Base-by-base conservation (phyloP, 1,140 invertebrate genomes). In the Drosophila santomea region DNA sequence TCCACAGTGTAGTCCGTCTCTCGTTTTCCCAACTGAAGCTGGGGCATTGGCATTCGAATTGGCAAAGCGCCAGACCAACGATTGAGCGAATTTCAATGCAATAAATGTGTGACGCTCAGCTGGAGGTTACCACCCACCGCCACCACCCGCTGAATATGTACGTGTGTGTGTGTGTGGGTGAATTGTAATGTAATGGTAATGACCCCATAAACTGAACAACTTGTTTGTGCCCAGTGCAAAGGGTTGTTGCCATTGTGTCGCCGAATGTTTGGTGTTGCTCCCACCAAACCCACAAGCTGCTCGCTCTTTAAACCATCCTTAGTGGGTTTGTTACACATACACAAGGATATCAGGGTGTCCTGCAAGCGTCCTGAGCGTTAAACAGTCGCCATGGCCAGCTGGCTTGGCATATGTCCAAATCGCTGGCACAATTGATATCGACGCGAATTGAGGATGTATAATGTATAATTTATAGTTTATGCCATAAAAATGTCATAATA, bases 61-160 rank as follows among this genome's bases (percentile, higher is more conserved):
- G 83, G 83, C 83, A 80, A 44, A 62, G 76, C 60, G 84, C 83
- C 83, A 82, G 76, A 55, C 64, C 78, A 83, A 72, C 80, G 77
- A 88, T 88, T 88, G 84, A 88, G 84, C 84, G 84, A 89, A 89
- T 89, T 88, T 89, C 84, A 89, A 88, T 84, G 83, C 83, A 85
- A 81, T 85, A 78, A 82, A 74, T 83, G 74, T 78, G 75, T 71
- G 75, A 78, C 79, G 79, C 79, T 82, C 54, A 47, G 61, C 59
- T 76, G 73, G 63, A 80, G 54, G 54, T 78, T 69, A 25, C 45
- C 62, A 14, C 35, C 14, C 51, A 3, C 23, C 23, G 11, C 38
- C 11, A 5, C 14, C 47, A 23, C 23, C 20, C 3, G 17, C 11
- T 41, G 4, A 12, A 17, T 5, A 17, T 8, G 7, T 15, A 11